phyloP scores from a whole-genome alignment of 2,888 invertebrate species.

The Athripsodes cinereus region DNA sequence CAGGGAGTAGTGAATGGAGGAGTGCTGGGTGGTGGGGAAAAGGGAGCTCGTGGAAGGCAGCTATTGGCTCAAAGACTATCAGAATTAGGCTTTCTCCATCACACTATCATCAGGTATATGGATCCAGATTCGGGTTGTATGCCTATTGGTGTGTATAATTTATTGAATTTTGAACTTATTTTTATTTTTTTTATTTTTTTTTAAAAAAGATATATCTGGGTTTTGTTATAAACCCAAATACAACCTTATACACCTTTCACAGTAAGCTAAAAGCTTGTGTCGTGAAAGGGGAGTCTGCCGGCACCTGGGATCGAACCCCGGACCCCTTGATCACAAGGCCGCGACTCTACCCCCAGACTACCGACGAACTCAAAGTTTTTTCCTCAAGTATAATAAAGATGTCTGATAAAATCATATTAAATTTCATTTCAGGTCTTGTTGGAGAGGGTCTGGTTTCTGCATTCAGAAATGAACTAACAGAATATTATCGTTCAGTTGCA shows the following conservation, averaged over 20 bases:
- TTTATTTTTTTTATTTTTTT: background rate
- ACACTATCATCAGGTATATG: slow-evolving; percentile 72
- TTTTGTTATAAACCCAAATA: too few relatives aligned
- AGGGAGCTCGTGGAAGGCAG: slow-evolving; percentile 48
- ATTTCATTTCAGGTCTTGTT: slow-evolving; percentile 54
- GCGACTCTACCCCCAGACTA: too few relatives aligned
- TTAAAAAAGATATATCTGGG: too few relatives aligned
- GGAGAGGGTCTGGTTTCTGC: slow-evolving; percentile 83
- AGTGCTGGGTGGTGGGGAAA: slow-evolving; percentile 52
- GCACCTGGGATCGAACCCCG: too few relatives aligned
- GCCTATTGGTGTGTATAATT: slow-evolving; percentile 43
- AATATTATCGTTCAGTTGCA: slow-evolving; percentile 85
- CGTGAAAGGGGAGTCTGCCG: too few relatives aligned
- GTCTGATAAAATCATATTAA: background rate
- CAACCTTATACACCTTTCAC: too few relatives aligned
- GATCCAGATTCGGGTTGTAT: slow-evolving; percentile 63
- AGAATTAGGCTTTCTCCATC: slow-evolving; percentile 82
- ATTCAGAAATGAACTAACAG: slow-evolving; percentile 76
- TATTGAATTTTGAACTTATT: background rate
- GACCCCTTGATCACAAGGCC: too few relatives aligned
- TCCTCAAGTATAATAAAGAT: background rate
- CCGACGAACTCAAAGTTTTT: too few relatives aligned
- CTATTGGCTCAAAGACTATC: slow-evolving; percentile 67
- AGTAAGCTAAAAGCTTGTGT: too few relatives aligned
- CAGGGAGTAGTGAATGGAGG: slow-evolving; percentile 61